Base-by-base conservation (phyloP, 1,140 invertebrate species). In the Zaprionus gabonicus region DNA sequence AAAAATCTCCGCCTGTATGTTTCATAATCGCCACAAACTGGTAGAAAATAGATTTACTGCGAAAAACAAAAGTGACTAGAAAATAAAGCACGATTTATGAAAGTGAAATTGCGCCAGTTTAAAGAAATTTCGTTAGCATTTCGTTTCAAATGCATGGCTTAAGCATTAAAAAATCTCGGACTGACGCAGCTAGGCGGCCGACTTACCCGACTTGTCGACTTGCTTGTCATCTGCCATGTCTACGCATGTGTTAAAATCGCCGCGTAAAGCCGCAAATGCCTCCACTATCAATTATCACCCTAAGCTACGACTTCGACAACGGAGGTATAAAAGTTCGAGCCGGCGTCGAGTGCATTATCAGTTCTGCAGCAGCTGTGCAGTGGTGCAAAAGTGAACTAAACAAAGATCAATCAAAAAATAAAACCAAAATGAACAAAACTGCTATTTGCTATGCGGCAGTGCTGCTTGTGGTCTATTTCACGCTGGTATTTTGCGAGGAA, bases 81-180 rank as follows among this genome's bases (percentile, higher is more conserved):
- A 80, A 82, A 64, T 62, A 46, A 63, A 71, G 68, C 84, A 87
- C 84, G 84, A 87, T 68, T 88, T 69, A 71, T 57, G 86, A 88
- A 88, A 88, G 84, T 91, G 85, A 90, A 90, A 90, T 90, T 90
- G 79, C 79, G 83, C 76, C 27, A 85, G 75, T 74, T 88, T 84
- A 74, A 76, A 90, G 85, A 88, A 88, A 90, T 90, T 91, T 90
- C 62, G 77, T 80, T 80, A 80, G 65, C 77, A 72, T 77, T 69
- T 77, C 79, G 80, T 64, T 57, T 73, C 65, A 82, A 91, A 85
- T 90, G 85, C 85, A 90, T 90, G 85, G 66, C 63, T 81, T 53
- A 60, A 55, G 65, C 76, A 88, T 88, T 88, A 88, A 90, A 72
- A 71, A 63, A 64, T 44, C 34, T 10, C 25, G 44, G n/a, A 20